A percentile compares a stretch with the other conserved stretches of the same genome.
Evolutionary conservation across 2,797 vertebrate genomes (phyloP).

Genomic region (Lutjanus argentimaculatus): DNA sequence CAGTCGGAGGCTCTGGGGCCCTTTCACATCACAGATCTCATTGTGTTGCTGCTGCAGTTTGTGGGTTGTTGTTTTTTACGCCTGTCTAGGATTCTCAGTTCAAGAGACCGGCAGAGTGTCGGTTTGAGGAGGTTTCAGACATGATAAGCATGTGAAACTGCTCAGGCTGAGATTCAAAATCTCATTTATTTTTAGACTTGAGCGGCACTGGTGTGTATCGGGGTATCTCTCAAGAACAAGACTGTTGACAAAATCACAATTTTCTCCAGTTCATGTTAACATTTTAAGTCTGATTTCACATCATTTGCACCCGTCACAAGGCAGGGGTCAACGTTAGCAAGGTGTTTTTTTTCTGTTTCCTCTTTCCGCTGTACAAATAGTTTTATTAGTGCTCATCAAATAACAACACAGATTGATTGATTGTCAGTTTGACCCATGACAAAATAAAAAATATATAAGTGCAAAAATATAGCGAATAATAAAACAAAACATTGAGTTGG

Average conservation of each 20-base stretch:
- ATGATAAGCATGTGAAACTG: neutral
- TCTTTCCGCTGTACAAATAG: too few species aligned
- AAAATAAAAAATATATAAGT: too few species aligned
- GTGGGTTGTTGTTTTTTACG: neutral
- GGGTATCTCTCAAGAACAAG: neutral
- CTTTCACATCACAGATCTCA: neutral
- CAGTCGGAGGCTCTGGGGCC: neutral
- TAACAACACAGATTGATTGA: too few species aligned
- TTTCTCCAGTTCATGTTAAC: neutral
- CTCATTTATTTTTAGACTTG: neutral
- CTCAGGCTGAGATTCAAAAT: neutral
- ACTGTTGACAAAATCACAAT: neutral
- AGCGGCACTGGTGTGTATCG: neutral
- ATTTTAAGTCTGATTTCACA: neutral
- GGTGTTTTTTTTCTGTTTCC: too few species aligned
- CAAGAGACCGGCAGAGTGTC: neutral
- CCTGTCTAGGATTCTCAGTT: neutral
- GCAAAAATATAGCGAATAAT: too few species aligned
- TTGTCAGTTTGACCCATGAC: too few species aligned
- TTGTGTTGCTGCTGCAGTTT: constrained; percentile 9
- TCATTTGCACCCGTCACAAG: neutral
- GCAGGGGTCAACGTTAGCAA: too few species aligned
- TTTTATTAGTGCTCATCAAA: too few species aligned
- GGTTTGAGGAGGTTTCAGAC: neutral
- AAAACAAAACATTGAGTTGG: too few species aligned